These are phyloP conservation scores for Macrosoma leucophasiata DNA, from an alignment of 2,888 invertebrate species.

Conservation along the genomic window DNA sequence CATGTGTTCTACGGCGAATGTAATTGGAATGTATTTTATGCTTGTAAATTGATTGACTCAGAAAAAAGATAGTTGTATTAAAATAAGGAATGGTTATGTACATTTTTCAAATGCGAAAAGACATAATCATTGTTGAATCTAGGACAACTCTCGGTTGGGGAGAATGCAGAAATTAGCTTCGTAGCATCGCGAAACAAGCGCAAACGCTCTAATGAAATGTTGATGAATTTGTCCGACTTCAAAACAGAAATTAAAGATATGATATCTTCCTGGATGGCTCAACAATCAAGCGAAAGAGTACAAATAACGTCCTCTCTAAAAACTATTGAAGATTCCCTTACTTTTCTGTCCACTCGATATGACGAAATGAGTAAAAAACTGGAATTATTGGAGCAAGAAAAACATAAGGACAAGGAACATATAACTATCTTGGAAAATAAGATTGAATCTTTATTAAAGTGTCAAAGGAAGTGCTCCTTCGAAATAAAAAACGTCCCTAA, in stretches of 20 bases:
- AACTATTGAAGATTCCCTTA: neutral
- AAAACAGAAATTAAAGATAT: neutral
- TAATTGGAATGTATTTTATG: too few species aligned
- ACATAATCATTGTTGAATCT: too few species aligned
- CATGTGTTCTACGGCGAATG: conserved; percentile 47
- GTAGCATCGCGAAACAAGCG: conserved; percentile 1
- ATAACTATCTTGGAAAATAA: conserved; percentile 8
- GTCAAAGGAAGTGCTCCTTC: conserved; percentile 10
- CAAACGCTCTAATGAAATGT: neutral
- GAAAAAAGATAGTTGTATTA: too few species aligned
- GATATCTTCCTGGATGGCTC: neutral
- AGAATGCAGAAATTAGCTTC: too few species aligned
- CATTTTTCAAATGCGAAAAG: too few species aligned
- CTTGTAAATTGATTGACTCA: too few species aligned
- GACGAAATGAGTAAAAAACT: neutral
- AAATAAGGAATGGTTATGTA: too few species aligned
- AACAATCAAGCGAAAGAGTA: neutral
- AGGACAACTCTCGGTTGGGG: too few species aligned
- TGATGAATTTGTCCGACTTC: neutral
- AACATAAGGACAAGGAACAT: conserved; percentile 11
- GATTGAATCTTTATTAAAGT: conserved; percentile 10
- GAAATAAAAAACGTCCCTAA: conserved; percentile 13
- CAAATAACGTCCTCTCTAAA: neutral
- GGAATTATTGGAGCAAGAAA: conserved; percentile 2
- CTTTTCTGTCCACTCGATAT: neutral